A percentile compares a stretch with the other conserved stretches of the same genome.
Conservation (phyloP, 1,140 invertebrate species). For the Papilio machaon region DNA sequence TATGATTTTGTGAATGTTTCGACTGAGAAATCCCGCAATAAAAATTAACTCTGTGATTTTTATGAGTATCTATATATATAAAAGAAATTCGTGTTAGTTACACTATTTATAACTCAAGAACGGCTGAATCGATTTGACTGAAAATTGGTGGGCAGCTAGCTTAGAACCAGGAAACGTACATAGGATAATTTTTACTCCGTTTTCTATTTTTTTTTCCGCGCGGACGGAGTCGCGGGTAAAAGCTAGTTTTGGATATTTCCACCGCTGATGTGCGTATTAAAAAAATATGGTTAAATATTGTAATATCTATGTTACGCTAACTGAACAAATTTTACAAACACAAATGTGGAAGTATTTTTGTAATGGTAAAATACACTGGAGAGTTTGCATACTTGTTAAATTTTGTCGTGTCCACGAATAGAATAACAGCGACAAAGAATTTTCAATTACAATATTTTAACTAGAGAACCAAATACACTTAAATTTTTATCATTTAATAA, state of each 20-base stretch:
- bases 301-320: neutral
- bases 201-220: no score
- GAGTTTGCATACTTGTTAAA: constrained; percentile 38
- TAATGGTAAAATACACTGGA: constrained; percentile 35
- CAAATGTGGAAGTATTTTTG: constrained; percentile 33
- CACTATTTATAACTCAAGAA: no score
- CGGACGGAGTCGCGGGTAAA: no score
- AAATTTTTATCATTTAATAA: neutral
- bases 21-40: neutral
- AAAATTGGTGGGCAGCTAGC: no score
- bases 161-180: no score
- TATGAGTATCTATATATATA: no score
- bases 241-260: neutral
- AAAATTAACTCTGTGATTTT: neutral
- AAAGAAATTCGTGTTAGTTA: no score
- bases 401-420: constrained; percentile 34
- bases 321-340: constrained; percentile 9
- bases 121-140: no score
- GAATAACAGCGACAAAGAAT: constrained; percentile 15
- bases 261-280: neutral
- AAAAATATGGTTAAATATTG: neutral
- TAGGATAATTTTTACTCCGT: no score
- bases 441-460: neutral
- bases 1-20: no score
- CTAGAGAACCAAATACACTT: neutral